Conservation (phyloP, 2,888 invertebrate genomes). For the Hirudinaria manillensis region DNA sequence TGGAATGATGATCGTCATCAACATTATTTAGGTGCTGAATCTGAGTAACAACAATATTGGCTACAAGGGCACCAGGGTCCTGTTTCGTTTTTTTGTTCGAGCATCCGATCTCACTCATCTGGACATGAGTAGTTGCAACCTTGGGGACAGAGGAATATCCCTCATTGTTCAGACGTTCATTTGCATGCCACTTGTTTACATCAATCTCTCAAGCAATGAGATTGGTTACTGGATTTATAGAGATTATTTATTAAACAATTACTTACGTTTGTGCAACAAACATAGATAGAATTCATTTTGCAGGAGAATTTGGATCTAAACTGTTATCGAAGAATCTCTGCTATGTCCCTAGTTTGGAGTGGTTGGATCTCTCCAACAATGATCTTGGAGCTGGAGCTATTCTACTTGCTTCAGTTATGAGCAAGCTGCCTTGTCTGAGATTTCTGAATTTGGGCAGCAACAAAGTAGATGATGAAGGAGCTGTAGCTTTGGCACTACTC, state of each 20-base stretch:
- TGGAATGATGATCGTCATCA: too few species aligned
- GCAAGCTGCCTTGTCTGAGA: not conserved
- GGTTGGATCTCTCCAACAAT: conserved; percentile 20
- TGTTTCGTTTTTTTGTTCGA: conserved; percentile 36
- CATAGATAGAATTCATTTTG: not conserved
- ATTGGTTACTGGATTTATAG: conserved; percentile 7
- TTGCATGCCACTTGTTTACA: conserved; percentile 33
- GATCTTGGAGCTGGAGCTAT: conserved; percentile 2
- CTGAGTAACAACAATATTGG: conserved; percentile 35
- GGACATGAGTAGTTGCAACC: conserved; percentile 33
- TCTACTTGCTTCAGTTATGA: conserved; percentile 2
- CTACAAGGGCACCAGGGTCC: conserved; percentile 23
- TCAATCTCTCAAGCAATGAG: conserved; percentile 35
- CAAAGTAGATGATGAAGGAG: conserved; percentile 20
- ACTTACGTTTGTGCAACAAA: too few species aligned
- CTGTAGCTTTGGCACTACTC: conserved; percentile 7
- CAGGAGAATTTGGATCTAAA: not conserved
- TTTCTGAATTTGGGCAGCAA: conserved; percentile 18
- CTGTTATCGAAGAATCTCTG: conserved; percentile 17
- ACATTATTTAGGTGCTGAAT: conserved; percentile 30
- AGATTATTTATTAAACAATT: too few species aligned
- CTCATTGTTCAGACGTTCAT: conserved; percentile 33
- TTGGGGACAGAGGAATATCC: conserved; percentile 32
- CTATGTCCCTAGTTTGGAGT: conserved; percentile 20
- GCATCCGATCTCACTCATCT: conserved; percentile 37